A percentile compares a stretch with the other conserved stretches of the same genome.
Evolutionary conservation across 2,113 vertebrate genomes (phyloP).

Genomic region (Empidonax alnorum): DNA sequence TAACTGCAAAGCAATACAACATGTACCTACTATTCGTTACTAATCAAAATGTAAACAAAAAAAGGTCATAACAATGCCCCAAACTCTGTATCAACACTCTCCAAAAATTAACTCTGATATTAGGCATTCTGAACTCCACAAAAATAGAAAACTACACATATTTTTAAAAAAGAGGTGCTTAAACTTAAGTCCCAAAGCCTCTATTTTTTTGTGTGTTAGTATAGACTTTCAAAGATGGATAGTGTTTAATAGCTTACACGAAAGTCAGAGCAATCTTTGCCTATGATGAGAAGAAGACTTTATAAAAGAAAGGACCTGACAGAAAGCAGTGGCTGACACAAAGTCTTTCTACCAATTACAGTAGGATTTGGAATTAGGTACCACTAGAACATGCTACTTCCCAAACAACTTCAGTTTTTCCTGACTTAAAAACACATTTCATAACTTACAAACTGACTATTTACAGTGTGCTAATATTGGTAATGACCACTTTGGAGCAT

Average conservation of each 20-base stretch:
- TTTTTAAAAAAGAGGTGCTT: not conserved
- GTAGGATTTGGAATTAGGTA: not conserved
- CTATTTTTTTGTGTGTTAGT: not conserved
- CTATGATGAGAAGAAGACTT: not conserved
- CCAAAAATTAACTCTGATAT: not conserved
- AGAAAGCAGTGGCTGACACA: not conserved
- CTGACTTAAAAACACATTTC: not conserved
- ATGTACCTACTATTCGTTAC: not conserved
- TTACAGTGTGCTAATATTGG: not conserved
- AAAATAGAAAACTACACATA: not conserved
- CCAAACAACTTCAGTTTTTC: not conserved
- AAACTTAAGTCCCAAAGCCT: not conserved
- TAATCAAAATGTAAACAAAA: not conserved
- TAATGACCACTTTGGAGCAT: not conserved
- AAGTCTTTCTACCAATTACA: not conserved
- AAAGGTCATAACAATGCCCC: not conserved
- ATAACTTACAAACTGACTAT: not conserved
- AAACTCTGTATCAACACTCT: not conserved
- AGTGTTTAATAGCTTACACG: not conserved
- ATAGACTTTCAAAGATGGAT: not conserved
- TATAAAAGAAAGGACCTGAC: not conserved
- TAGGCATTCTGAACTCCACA: not conserved
- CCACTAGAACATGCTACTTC: not conserved
- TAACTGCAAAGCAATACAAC: not conserved
- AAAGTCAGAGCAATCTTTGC: not conserved